Evolutionary conservation across 2,113 vertebrate species (phyloP).

Genomic region (Entomyzon cyanotis): DNA sequence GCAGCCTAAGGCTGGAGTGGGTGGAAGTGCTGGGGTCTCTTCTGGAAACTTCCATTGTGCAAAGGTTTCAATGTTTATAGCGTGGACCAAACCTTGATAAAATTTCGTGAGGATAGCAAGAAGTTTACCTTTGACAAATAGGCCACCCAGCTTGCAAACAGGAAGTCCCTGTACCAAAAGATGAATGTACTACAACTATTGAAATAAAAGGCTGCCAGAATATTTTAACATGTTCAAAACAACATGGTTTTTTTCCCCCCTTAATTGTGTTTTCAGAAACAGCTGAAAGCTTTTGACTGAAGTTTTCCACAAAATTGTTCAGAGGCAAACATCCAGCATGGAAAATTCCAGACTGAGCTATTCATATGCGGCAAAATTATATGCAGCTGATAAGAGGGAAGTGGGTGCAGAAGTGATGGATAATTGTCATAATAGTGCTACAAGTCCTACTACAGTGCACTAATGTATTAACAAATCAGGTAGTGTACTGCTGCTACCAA

Average conservation of each 20-base stretch:
- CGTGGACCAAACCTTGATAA: neutral
- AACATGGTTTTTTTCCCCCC: neutral
- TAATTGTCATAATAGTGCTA: neutral
- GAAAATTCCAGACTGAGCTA: constrained; percentile 20
- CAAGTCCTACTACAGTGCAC: neutral
- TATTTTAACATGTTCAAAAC: neutral
- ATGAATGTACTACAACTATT: neutral
- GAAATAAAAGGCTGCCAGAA: neutral
- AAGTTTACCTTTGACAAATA: neutral
- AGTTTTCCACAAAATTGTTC: neutral
- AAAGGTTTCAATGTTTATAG: neutral
- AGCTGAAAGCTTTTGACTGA: constrained; percentile 7
- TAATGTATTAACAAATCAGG: neutral
- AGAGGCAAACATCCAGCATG: neutral
- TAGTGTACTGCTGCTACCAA: neutral
- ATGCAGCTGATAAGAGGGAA: neutral
- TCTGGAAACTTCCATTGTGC: neutral
- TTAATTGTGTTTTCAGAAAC: constrained; percentile 2
- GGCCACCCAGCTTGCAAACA: neutral
- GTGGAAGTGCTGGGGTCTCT: neutral
- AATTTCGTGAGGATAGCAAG: neutral
- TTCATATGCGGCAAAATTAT: neutral
- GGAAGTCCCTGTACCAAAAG: neutral
- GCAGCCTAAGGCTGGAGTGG: neutral
- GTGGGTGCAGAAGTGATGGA: neutral